Evolutionary conservation across 2,113 vertebrate species (phyloP), one percentile per base, ranked within the genome.

Genomic region (Tilapia sparmanii): DNA sequence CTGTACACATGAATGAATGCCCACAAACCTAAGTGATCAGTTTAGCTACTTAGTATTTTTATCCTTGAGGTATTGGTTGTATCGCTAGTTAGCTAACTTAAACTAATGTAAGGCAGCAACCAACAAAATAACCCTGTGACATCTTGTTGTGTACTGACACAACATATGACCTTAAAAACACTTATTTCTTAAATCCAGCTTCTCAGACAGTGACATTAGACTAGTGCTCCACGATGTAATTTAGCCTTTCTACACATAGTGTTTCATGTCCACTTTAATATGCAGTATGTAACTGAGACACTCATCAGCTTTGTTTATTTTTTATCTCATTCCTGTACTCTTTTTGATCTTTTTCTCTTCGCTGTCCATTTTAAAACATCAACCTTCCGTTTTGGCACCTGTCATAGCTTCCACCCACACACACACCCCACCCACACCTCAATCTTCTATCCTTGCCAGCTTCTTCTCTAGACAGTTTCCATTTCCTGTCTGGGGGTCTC

Each of bases 381-480:
- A 89, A 87, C 31, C 54, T 81, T 81, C 45, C 22, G 78, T 88
- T 73, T 87, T 54, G 57, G 53, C 50, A 31, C 26, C 45, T 55
- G 15, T 87, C 47, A 80, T 9, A 22, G 52, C 66, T 45, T 52
- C 78, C 71, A 55, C 84, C 82, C 16, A 76, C 76, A 73, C 89
- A 53, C 63, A 54, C 54, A 61, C 47, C 78, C 18, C 7, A 9
- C 76, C 42, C 45, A 59, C 55, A 78, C 53, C 80, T n/a, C 7
- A 16, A 38, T 90, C 24, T 38, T 91, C 38, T 59, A 2, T 85
- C 57, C 45, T 61, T 81, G 81, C 85, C 89, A 81, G 55, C 80
- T 81, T 80, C 45, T 85, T 90, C 66, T 78, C 45, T 31, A 52
- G 57, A 85, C 81, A 66, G 10, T 89, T 87, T 90, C 73, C 88